These are phyloP conservation scores for Cheilosia grossa DNA, from an alignment of 2,888 invertebrate species.

Conservation along the genomic window DNA sequence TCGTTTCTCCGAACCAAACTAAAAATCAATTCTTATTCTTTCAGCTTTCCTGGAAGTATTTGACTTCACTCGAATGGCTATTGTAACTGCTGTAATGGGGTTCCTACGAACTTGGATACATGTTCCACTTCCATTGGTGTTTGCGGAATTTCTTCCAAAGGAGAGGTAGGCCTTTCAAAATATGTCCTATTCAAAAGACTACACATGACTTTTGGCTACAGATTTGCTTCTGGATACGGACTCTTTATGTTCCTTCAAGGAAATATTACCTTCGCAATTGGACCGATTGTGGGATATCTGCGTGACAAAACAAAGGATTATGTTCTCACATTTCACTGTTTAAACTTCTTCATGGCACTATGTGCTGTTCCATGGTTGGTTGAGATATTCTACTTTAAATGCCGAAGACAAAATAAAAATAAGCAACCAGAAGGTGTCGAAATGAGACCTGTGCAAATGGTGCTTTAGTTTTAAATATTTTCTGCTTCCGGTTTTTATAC, in stretches of 20 bases:
- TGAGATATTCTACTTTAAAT: slow-evolving; percentile 83
- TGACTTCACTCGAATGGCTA: slow-evolving; percentile 85
- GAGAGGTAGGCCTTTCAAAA: slow-evolving; percentile 82
- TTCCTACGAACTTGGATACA: slow-evolving; percentile 88
- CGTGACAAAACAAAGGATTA: slow-evolving; percentile 87
- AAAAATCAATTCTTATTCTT: slow-evolving; percentile 47
- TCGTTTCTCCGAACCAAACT: too few relatives aligned
- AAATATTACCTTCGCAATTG: slow-evolving; percentile 87
- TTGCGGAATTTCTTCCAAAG: slow-evolving; percentile 87
- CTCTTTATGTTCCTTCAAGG: slow-evolving; percentile 90
- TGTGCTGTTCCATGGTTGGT: slow-evolving; percentile 89
- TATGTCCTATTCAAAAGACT: background rate
- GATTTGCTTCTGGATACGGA: slow-evolving; percentile 89
- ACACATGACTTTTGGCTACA: slow-evolving; percentile 54
- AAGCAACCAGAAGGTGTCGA: background rate
- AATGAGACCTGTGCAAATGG: slow-evolving; percentile 27
- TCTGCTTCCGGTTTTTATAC: background rate
- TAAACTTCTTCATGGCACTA: slow-evolving; percentile 87
- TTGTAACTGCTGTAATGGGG: slow-evolving; percentile 86
- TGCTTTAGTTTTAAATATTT: background rate
- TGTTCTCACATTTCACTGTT: slow-evolving; percentile 87
- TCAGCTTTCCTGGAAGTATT: slow-evolving; percentile 84
- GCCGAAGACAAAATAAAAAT: slow-evolving; percentile 73
- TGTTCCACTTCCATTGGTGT: slow-evolving; percentile 88
- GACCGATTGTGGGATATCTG: slow-evolving; percentile 87